Evolutionary conservation across 2,888 invertebrate species (phyloP).

Genomic region (Ectemnius continuus): DNA sequence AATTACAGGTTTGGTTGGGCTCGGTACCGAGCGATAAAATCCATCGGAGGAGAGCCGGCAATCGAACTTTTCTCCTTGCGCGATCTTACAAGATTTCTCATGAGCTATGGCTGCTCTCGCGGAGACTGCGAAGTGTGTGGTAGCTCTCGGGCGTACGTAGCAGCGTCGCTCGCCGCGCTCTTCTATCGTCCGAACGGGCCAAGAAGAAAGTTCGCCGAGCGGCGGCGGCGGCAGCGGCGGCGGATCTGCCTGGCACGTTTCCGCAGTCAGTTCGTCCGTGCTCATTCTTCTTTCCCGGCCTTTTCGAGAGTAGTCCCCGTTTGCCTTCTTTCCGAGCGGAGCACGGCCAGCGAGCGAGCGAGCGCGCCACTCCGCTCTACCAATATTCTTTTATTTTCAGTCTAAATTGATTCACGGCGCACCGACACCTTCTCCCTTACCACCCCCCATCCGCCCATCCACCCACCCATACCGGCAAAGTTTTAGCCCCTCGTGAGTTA

Average conservation of each 20-base stretch:
- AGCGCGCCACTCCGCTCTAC: slow-evolving; percentile 13
- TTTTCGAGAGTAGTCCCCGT: neutral
- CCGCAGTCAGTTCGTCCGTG: slow-evolving; percentile 21
- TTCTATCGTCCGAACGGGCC: slow-evolving; percentile 11
- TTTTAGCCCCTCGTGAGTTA: slow-evolving; percentile 45
- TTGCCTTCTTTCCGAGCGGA: too few species aligned
- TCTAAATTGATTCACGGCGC: slow-evolving; percentile 56
- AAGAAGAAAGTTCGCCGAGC: slow-evolving; percentile 6
- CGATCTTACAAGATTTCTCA: slow-evolving; percentile 39
- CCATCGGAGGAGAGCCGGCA: slow-evolving; percentile 6
- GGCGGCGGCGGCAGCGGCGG: neutral
- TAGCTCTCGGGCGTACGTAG: neutral
- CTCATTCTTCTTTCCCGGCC: slow-evolving; percentile 31
- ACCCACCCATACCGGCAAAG: slow-evolving; percentile 16
- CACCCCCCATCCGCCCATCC: too few species aligned
- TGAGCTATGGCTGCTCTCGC: slow-evolving; percentile 15
- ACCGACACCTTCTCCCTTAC: slow-evolving; percentile 2
- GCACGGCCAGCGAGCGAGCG: neutral
- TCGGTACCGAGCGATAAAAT: slow-evolving; percentile 15
- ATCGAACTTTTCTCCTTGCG: slow-evolving; percentile 42
- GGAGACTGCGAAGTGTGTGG: neutral
- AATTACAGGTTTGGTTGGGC: slow-evolving; percentile 10
- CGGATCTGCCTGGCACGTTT: slow-evolving; percentile 10
- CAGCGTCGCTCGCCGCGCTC: neutral
- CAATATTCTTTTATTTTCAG: slow-evolving; percentile 51